Conservation (phyloP, 2,797 vertebrate species). For the Malurus leucopterus region DNA sequence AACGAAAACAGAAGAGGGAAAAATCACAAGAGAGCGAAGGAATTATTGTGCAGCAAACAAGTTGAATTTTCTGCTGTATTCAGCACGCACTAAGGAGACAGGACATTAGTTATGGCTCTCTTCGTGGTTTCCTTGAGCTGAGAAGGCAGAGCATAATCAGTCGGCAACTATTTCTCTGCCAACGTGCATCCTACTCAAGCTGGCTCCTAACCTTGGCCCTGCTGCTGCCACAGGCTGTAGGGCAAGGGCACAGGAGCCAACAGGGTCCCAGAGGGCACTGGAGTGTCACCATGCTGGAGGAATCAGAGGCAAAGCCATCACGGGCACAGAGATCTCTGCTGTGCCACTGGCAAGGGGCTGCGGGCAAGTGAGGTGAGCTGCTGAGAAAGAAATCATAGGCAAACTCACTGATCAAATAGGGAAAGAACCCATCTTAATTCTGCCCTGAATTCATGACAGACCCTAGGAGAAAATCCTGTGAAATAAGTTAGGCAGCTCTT, state of each 20-base stretch:
- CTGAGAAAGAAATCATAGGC: background rate
- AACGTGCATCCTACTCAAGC: accelerated
- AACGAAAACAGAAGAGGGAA: background rate
- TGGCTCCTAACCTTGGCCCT: background rate
- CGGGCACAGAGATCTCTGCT: background rate
- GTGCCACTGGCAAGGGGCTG: background rate
- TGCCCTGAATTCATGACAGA: background rate
- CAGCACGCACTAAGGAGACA: background rate
- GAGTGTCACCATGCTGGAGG: accelerated
- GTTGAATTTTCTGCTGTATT: background rate
- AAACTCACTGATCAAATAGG: background rate
- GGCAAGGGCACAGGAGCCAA: background rate
- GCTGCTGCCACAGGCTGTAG: background rate
- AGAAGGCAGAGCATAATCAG: background rate
- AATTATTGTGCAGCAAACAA: background rate
- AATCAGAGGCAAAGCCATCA: background rate
- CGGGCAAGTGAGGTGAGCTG: accelerated
- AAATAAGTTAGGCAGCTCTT: background rate
- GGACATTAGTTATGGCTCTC: background rate
- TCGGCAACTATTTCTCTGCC: background rate
- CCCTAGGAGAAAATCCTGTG: background rate
- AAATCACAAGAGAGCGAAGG: background rate
- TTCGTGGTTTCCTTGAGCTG: background rate
- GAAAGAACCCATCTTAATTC: background rate
- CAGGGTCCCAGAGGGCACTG: background rate